Evolutionary conservation across 2,888 invertebrate genomes (phyloP), one percentile per base, ranked within the genome.

Genomic region (Spodoptera picta): DNA sequence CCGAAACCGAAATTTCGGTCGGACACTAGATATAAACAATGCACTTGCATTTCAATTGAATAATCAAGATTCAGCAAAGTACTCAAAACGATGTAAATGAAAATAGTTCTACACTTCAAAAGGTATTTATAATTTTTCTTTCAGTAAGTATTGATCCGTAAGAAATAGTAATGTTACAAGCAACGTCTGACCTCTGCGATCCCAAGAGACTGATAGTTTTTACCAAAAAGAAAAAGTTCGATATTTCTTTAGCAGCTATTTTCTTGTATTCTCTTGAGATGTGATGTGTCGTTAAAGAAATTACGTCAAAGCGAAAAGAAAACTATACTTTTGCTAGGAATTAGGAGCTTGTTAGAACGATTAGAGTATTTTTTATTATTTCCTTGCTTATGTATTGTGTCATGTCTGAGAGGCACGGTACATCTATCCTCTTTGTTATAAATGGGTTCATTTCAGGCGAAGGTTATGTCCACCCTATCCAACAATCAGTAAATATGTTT

Each of bases 171-270:
- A 51, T 51, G 45, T 60, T 54, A 41, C 61, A 44, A 56, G 42
- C 53, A 45, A 46, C 55, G 23, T 41, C 48, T 59, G 55, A 70
- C 71, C 55, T 56, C 48, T n/a, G 43, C 5, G 5, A 24, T 7
- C 71, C 52, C 51, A 7, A 11, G 71, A 55, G 69, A 42, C n/a
- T 49, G 9, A 27, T 56, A 59, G 59, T 65, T 68, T 67, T 68
- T 68, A 68, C 51, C 68, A 9, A 67, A 59, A 69, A 55, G 45
- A 59, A 69, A 70, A 70, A 55, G 48, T 55, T 69, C 51, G 52
- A 65, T 55, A 56, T 65, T 70, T 70, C 68, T 63, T 62, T 54
- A 47, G 12, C 14, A 54, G 50, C 54, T 60, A 36, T 51, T 47
- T 61, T 54, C 43, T 51, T 44, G 14, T 44, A 41, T 14, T 23